phyloP scores from a whole-genome alignment of 2,888 invertebrate genomes.

The Spisula subtruncata region DNA sequence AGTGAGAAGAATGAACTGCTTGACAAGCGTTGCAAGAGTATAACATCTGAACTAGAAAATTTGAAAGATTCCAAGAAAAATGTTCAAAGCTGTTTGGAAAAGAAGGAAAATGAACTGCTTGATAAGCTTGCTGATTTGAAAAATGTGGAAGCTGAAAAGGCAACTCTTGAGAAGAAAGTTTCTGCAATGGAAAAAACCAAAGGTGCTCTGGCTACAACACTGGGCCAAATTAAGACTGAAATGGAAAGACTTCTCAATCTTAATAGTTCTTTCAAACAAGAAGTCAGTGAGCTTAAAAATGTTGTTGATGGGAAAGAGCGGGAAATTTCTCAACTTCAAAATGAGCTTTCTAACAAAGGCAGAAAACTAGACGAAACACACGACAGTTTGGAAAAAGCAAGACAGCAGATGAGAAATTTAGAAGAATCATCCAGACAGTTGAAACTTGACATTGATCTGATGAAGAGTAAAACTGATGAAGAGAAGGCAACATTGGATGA shows the following conservation, averaged over 20 bases:
- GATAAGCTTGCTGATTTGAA: conserved; percentile 66
- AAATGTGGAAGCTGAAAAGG: conserved; percentile 64
- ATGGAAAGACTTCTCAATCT: conserved; percentile 68
- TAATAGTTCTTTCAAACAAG: conserved; percentile 67
- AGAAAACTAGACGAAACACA: conserved; percentile 52
- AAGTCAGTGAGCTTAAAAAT: conserved; percentile 65
- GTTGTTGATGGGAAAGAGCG: conserved; percentile 57
- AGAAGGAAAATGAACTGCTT: conserved; percentile 70
- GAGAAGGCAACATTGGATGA: conserved; percentile 38
- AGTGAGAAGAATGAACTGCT: conserved; percentile 39
- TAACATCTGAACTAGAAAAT: conserved; percentile 58
- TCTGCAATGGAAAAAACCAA: conserved; percentile 63
- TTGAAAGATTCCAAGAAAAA: conserved; percentile 73
- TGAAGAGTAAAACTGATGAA: conserved; percentile 42
- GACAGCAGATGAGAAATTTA: conserved; percentile 8
- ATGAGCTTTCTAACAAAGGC: conserved; percentile 53
- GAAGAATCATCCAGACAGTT: conserved; percentile 54
- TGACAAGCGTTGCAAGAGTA: conserved; percentile 57
- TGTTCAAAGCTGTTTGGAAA: conserved; percentile 57
- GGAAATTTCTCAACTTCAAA: conserved; percentile 55
- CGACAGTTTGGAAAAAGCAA: conserved; percentile 43
- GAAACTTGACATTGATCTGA: conserved; percentile 48
- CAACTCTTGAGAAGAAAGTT: conserved; percentile 56
- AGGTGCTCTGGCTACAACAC: conserved; percentile 47
- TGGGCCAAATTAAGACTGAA: conserved; percentile 60